A percentile compares a stretch with the other conserved stretches of the same genome.
phyloP scores from a whole-genome alignment of 2,888 invertebrate genomes.

The Athalia cordata region DNA sequence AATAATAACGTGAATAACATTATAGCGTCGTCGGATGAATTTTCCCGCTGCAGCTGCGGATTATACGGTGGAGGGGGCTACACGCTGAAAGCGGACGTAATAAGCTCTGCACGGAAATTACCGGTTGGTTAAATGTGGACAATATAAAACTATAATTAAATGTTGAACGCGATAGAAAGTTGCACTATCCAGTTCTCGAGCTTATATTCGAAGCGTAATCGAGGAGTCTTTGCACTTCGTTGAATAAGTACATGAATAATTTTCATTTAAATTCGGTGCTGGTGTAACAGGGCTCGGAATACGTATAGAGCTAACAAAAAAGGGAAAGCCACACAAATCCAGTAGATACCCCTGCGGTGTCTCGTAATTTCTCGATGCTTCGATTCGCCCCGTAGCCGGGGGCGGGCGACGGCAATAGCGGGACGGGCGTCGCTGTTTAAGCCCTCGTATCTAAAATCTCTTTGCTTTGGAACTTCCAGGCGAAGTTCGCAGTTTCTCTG shows the following conservation, averaged over 20 bases:
- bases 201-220: neutral
- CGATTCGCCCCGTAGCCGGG: constrained; percentile 14
- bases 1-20: too few relatives aligned
- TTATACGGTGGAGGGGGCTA: too few relatives aligned
- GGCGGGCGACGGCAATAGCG: too few relatives aligned
- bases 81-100: too few relatives aligned
- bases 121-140: too few relatives aligned
- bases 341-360: neutral
- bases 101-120: too few relatives aligned
- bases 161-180: too few relatives aligned
- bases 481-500: constrained; percentile 46
- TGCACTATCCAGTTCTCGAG: neutral
- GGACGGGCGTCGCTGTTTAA: neutral
- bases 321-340: constrained; percentile 15
- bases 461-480: constrained; percentile 20
- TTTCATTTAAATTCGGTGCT: constrained; percentile 14
- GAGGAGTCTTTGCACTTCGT: neutral
- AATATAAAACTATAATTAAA: too few relatives aligned
- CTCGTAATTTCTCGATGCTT: constrained; percentile 17
- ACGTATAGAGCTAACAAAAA: neutral
- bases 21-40: too few relatives aligned
- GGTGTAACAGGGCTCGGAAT: neutral
- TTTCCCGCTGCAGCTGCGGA: too few relatives aligned
- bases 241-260: constrained; percentile 14
- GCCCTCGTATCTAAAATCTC: constrained; percentile 45